Conservation (phyloP, 2,797 vertebrate species). For the Phyllotis vaccarum region DNA sequence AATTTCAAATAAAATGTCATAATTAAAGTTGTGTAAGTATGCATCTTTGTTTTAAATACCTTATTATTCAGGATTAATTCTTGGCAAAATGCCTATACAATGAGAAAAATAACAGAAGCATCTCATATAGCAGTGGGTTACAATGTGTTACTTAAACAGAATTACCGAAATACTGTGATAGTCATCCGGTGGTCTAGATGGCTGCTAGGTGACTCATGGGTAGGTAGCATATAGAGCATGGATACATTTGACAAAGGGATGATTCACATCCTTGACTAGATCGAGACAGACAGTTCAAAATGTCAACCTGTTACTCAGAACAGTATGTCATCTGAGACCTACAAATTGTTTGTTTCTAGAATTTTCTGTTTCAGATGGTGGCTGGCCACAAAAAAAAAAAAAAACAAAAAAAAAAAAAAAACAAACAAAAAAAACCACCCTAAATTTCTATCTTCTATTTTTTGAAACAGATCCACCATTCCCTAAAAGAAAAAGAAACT, state of each 20-base stretch:
- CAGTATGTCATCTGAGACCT: background rate
- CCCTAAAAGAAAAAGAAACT: slow-evolving; percentile 7
- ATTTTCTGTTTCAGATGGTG: background rate
- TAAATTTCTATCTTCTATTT: background rate
- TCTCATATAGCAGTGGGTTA: background rate
- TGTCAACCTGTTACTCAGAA: background rate
- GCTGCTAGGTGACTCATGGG: background rate
- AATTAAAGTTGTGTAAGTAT: background rate
- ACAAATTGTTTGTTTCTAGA: background rate
- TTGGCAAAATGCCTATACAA: background rate
- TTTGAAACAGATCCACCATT: background rate
- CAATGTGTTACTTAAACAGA: background rate
- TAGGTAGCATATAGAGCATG: background rate
- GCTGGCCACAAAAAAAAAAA: background rate
- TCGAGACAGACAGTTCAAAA: background rate
- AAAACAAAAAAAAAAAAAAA: too few species aligned
- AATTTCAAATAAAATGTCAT: background rate
- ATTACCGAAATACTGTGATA: background rate
- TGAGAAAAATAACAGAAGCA: background rate
- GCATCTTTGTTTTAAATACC: background rate
- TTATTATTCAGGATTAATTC: background rate
- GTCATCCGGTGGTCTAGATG: background rate
- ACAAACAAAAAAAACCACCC: too few species aligned
- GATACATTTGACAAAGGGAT: background rate
- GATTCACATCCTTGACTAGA: background rate